Conservation (phyloP, 2,113 vertebrate species). For the Acinonyx jubatus region DNA sequence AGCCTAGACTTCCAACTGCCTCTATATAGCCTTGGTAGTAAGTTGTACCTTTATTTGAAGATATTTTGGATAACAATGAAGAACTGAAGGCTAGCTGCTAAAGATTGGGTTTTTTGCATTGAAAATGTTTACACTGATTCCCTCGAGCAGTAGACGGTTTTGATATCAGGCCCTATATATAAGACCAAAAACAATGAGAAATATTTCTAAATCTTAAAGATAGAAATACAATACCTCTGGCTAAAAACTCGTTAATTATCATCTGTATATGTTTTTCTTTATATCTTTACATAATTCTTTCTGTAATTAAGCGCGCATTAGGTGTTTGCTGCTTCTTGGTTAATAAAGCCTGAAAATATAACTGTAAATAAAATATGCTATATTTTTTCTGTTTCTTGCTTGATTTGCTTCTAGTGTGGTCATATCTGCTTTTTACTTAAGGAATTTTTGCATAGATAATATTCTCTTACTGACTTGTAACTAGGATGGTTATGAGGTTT, state of each 20-base stretch:
- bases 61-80: constrained; percentile 63
- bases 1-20: neutral
- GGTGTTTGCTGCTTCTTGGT: constrained; percentile 69
- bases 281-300: constrained; percentile 59
- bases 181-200: constrained; percentile 44
- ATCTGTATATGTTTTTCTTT: constrained; percentile 48
- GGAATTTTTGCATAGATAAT: constrained; percentile 70
- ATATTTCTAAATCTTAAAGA: constrained; percentile 56
- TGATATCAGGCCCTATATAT: constrained; percentile 12
- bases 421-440: constrained; percentile 67
- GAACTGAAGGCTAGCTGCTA: constrained; percentile 63
- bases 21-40: constrained; percentile 45
- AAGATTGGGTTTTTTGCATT: constrained; percentile 31
- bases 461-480: constrained; percentile 66
- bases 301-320: constrained; percentile 62
- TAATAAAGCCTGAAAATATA: constrained; percentile 68
- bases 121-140: constrained; percentile 65
- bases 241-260: constrained; percentile 55
- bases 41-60: constrained; percentile 2
- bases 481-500: constrained; percentile 24
- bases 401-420: constrained; percentile 63
- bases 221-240: constrained; percentile 63
- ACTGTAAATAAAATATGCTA: constrained; percentile 67
- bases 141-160: constrained; percentile 36
- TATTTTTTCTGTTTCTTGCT: constrained; percentile 68